These are phyloP conservation scores for Thereva nobilitata DNA, from an alignment of 2,888 invertebrate species.

Conservation along the genomic window DNA sequence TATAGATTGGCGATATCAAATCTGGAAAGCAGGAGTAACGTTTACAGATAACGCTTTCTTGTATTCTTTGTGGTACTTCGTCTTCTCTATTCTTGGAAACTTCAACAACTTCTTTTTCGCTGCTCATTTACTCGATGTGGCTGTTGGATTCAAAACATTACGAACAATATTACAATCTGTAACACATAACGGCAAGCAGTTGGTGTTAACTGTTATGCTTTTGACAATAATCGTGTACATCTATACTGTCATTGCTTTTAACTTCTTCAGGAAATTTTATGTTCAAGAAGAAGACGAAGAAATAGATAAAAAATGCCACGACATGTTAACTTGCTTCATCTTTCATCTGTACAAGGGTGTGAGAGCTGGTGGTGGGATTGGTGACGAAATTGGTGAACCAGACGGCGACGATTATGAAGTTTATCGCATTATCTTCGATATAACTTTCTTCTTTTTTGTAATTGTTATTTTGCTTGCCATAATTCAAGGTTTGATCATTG, in stretches of 20 bases:
- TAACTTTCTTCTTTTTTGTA: constrained; percentile 99
- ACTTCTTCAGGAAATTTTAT: constrained; percentile 99
- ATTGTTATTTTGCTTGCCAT: constrained; percentile 99
- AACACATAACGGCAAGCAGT: constrained; percentile 98
- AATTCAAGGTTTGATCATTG: constrained; percentile 99
- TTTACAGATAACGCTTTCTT: constrained; percentile 97
- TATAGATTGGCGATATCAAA: constrained; percentile 96
- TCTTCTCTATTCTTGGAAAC: constrained; percentile 95
- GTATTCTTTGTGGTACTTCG: constrained; percentile 96
- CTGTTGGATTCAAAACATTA: constrained; percentile 96
- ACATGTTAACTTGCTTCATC: constrained; percentile 98
- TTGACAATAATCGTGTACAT: constrained; percentile 97
- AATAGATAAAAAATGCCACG: constrained; percentile 96
- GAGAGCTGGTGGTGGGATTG: constrained; percentile 98
- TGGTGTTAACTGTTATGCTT: constrained; percentile 96
- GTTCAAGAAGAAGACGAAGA: constrained; percentile 94
- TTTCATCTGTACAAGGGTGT: constrained; percentile 99
- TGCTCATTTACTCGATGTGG: constrained; percentile 96
- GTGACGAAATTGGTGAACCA: constrained; percentile 96
- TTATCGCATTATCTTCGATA: constrained; percentile 98
- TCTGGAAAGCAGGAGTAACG: constrained; percentile 98
- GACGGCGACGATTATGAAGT: constrained; percentile 98
- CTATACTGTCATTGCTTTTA: constrained; percentile 99
- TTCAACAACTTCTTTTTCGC: constrained; percentile 99
- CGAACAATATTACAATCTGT: constrained; percentile 98